Percentiles rank a stretch among this genome's conserved stretches.
phyloP scores from a whole-genome alignment of 2,888 invertebrate genomes.

The Harpalus rufipes region DNA sequence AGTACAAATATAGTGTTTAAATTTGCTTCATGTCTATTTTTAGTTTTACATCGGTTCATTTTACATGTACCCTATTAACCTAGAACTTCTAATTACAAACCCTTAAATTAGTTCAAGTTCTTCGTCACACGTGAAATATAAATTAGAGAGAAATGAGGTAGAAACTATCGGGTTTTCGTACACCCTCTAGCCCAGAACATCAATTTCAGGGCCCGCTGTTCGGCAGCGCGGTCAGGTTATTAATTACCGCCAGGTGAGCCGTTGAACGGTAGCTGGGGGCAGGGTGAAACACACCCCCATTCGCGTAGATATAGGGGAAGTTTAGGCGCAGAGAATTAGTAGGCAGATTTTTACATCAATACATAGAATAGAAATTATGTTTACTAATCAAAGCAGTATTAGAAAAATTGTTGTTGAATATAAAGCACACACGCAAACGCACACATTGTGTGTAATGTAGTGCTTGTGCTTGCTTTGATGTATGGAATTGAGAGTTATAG shows the following conservation, averaged over 20 bases:
- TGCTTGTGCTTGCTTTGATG: too few relatives aligned
- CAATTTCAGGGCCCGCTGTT: constrained; percentile 25
- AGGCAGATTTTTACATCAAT: neutral
- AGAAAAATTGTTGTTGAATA: too few relatives aligned
- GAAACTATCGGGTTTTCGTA: constrained; percentile 16
- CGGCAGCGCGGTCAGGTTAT: constrained; percentile 34
- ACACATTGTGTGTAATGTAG: too few relatives aligned
- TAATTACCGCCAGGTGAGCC: constrained; percentile 32
- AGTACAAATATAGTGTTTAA: too few relatives aligned
- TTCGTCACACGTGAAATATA: constrained; percentile 18
- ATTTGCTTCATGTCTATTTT: too few relatives aligned
- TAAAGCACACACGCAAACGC: too few relatives aligned
- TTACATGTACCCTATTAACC: neutral
- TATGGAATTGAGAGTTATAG: too few relatives aligned
- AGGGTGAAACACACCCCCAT: constrained; percentile 1
- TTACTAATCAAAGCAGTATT: too few relatives aligned
- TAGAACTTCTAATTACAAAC: neutral
- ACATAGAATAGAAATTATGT: neutral
- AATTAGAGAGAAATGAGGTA: constrained; percentile 30
- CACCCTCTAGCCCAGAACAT: constrained; percentile 19
- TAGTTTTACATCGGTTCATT: too few relatives aligned
- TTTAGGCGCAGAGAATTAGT: neutral
- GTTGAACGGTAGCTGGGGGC: constrained; percentile 12
- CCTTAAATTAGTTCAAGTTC: neutral
- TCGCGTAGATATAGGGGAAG: neutral